These are phyloP conservation scores for Neogobius melanostomus DNA, from an alignment of 2,113 vertebrate genomes.

Conservation along the genomic window DNA sequence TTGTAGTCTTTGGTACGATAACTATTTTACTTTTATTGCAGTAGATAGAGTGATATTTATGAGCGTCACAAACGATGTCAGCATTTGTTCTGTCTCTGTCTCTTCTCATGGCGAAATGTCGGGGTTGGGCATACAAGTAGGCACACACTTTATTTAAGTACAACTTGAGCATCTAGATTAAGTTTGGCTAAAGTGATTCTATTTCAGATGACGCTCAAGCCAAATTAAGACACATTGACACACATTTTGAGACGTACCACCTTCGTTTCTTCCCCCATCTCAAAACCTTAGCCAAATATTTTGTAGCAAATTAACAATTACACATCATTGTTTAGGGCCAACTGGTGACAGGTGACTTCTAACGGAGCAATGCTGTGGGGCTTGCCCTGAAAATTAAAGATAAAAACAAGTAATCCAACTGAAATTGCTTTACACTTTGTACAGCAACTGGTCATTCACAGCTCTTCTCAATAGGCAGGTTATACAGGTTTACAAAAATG, in stretches of 20 bases:
- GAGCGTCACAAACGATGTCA: background rate
- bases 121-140: too few relatives aligned
- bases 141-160: too few relatives aligned
- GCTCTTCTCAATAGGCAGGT: background rate
- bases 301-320: too few relatives aligned
- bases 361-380: slow-evolving; percentile 3
- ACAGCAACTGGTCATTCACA: background rate
- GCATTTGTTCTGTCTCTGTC: background rate
- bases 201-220: too few relatives aligned
- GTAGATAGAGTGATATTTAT: slow-evolving; percentile 1
- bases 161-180: too few relatives aligned
- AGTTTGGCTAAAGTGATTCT: too few relatives aligned
- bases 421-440: background rate
- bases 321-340: slow-evolving; percentile 6
- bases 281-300: too few relatives aligned
- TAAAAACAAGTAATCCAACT: background rate
- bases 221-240: too few relatives aligned
- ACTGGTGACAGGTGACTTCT: slow-evolving; percentile 13
- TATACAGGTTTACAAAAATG: too few relatives aligned
- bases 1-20: background rate
- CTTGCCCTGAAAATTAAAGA: background rate
- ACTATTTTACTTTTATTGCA: background rate
- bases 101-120: background rate
- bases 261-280: too few relatives aligned
- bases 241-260: too few relatives aligned